A percentile compares a stretch with the other conserved stretches of the same genome.
phyloP scores from a whole-genome alignment of 2,797 vertebrate species.

The Kryptopterus vitreolus region DNA sequence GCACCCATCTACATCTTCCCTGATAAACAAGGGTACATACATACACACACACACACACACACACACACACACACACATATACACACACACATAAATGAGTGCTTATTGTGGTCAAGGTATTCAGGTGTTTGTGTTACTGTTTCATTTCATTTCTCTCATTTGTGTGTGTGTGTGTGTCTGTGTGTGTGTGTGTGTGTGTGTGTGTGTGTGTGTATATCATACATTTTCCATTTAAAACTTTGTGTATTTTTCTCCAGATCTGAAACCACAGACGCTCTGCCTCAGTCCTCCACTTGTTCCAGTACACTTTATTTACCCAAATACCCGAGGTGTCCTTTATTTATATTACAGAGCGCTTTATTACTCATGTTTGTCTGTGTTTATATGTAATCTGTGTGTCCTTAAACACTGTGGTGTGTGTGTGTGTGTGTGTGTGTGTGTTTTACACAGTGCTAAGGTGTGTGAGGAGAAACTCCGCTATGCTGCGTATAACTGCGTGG shows the following conservation, averaged over 20 bases:
- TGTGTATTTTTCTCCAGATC: conserved; percentile 68
- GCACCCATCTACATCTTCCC: conserved; percentile 94
- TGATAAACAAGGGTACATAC: conserved; percentile 90
- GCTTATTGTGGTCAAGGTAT: background rate
- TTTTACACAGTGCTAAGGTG: conserved; percentile 83
- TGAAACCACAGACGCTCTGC: conserved; percentile 91
- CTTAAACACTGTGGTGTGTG: background rate
- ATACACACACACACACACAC: background rate
- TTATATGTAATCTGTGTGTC: background rate
- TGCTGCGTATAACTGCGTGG: conserved; percentile 97
- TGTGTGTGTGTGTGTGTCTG: background rate
- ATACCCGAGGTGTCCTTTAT: conserved; percentile 84
- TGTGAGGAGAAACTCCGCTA: conserved; percentile 98
- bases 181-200: background rate
- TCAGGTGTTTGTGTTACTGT: background rate
- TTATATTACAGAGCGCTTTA: background rate
- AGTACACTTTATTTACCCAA: conserved; percentile 94
- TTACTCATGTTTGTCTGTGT: too few relatives aligned
- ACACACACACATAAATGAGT: too few relatives aligned
- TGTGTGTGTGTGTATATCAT: background rate
- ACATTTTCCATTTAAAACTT: background rate
- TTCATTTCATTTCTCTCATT: background rate
- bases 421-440: conserved; percentile 37
- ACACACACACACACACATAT: too few relatives aligned
- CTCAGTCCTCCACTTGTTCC: conserved; percentile 95